phyloP scores from a whole-genome alignment of 2,113 vertebrate genomes.

The Benitochromis conjunctus region DNA sequence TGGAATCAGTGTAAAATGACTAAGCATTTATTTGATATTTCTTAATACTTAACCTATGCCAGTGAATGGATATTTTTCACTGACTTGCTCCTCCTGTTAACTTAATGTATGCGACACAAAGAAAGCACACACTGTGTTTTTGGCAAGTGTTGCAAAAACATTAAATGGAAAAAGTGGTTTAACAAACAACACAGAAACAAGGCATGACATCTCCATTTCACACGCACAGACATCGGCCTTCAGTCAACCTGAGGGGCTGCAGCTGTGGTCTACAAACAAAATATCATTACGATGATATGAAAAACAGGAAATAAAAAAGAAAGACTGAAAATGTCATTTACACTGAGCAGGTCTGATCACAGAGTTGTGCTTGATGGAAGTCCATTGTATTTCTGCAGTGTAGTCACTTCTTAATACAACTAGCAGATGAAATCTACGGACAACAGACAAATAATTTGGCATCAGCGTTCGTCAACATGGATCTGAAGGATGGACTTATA shows the following conservation, averaged over 20 bases:
- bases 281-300: neutral
- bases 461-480: neutral
- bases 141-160: neutral
- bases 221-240: neutral
- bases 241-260: conserved; percentile 3
- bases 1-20: neutral
- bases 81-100: neutral
- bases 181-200: neutral
- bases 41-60: neutral
- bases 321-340: conserved; percentile 18
- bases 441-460: conserved; percentile 32
- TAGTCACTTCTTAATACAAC: neutral
- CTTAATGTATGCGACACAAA: neutral
- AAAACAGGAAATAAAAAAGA: conserved; percentile 11
- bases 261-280: conserved; percentile 7
- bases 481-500: conserved; percentile 9
- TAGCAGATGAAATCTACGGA: conserved; percentile 15
- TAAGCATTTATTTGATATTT: neutral
- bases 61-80: no score
- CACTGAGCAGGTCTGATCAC: neutral
- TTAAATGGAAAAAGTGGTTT: neutral
- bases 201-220: neutral
- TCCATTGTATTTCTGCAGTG: neutral
- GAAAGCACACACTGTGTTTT: neutral
- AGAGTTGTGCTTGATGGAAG: conserved; percentile 14